Percentiles rank a stretch among this genome's conserved stretches.
Conservation (phyloP, 1,140 invertebrate genomes). For the Limonius californicus region DNA sequence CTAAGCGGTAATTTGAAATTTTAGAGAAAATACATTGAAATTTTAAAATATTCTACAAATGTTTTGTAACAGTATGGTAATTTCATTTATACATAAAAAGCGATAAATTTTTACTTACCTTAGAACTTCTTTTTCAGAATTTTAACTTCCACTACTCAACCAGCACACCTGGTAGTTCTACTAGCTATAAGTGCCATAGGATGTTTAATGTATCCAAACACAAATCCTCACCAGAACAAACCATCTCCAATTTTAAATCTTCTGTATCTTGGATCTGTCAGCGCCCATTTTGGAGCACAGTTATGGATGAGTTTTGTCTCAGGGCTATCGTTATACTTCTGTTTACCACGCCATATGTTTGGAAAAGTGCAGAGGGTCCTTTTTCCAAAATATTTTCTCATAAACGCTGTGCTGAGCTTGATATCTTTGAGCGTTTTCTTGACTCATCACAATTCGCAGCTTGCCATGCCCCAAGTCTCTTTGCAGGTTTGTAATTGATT, state of each 20-base stretch:
- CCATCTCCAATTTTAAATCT: conserved; percentile 52
- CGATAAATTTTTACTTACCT: neutral
- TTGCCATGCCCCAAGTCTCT: conserved; percentile 29
- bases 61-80: too few species aligned
- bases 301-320: conserved; percentile 89
- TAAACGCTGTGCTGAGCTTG: conserved; percentile 70
- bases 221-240: conserved; percentile 43
- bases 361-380: conserved; percentile 76
- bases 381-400: conserved; percentile 80
- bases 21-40: too few species aligned
- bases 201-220: conserved; percentile 54
- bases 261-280: conserved; percentile 68
- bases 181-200: conserved; percentile 60
- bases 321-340: conserved; percentile 77
- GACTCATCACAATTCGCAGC: conserved; percentile 31
- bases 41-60: too few species aligned
- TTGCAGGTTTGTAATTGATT: conserved; percentile 38
- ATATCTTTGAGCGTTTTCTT: conserved; percentile 58
- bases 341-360: conserved; percentile 75
- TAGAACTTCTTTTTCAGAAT: conserved; percentile 54
- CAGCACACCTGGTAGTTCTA: conserved; percentile 67
- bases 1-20: neutral
- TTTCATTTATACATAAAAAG: too few species aligned
- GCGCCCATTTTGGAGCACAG: conserved; percentile 75
- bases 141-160: conserved; percentile 65